Evolutionary conservation across 2,113 vertebrate genomes (phyloP).

Genomic region (Leiothrix lutea): DNA sequence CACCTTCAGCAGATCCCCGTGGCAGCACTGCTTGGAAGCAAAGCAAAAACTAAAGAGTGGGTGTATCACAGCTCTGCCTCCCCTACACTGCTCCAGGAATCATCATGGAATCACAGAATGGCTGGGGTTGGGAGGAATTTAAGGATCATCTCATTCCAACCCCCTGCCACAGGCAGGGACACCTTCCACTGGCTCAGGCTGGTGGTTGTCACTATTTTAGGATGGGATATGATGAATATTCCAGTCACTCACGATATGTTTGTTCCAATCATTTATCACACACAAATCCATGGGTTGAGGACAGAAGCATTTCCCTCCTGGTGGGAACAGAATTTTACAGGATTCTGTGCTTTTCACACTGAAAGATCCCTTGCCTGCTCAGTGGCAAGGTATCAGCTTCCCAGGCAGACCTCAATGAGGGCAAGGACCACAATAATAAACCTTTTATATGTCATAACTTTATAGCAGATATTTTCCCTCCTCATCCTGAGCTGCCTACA

Average conservation of each 20-base stretch:
- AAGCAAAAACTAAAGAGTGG: background rate
- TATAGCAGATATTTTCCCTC: background rate
- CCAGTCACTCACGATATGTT: background rate
- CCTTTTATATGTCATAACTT: background rate
- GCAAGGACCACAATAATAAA: background rate
- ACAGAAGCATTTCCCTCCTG: background rate
- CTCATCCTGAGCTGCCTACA: background rate
- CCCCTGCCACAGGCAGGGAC: background rate
- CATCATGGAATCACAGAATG: fast-evolving
- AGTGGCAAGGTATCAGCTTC: background rate
- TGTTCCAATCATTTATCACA: background rate
- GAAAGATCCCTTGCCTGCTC: background rate
- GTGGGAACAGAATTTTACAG: background rate
- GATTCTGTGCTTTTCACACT: background rate
- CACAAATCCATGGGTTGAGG: background rate
- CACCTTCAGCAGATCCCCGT: background rate
- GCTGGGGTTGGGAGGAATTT: background rate
- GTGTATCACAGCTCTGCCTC: background rate
- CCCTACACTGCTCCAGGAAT: background rate
- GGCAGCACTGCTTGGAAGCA: background rate
- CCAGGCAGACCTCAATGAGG: background rate
- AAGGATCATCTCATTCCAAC: background rate
- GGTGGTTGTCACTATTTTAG: background rate
- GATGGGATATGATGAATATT: background rate
- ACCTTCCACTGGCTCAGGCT: background rate